These are phyloP conservation scores for Platorchestia sp. DNA, from an alignment of 1,140 invertebrate genomes.

Conservation along the genomic window DNA sequence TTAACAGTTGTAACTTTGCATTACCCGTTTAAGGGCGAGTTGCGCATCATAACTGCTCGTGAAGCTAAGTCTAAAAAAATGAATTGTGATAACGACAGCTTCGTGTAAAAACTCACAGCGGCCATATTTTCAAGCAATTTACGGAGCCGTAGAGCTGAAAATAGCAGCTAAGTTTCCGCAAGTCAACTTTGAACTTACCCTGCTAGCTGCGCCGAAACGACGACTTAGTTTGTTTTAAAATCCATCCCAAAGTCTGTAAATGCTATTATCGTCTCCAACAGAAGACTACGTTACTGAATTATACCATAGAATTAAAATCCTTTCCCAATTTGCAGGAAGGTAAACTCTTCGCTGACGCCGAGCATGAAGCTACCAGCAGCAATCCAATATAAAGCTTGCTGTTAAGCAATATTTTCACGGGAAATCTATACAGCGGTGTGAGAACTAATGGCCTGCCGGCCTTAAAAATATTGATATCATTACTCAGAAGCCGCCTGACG, in stretches of 20 bases:
- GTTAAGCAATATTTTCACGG: background rate
- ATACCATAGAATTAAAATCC: too few relatives aligned
- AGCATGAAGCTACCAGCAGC: background rate
- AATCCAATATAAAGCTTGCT: too few relatives aligned
- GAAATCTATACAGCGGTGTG: background rate
- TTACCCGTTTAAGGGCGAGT: background rate
- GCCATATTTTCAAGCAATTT: too few relatives aligned
- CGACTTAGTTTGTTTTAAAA: too few relatives aligned
- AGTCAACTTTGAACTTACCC: too few relatives aligned
- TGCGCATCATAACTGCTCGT: background rate
- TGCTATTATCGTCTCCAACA: background rate
- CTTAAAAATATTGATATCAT: background rate
- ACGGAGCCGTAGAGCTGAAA: too few relatives aligned
- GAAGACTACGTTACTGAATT: background rate
- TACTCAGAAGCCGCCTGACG: background rate
- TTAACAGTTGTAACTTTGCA: too few relatives aligned
- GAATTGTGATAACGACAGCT: background rate
- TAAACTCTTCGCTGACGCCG: too few relatives aligned
- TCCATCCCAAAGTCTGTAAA: background rate
- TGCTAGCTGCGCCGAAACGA: too few relatives aligned
- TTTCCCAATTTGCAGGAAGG: too few relatives aligned
- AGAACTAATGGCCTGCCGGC: background rate
- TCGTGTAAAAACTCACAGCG: background rate
- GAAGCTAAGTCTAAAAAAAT: background rate
- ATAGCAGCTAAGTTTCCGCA: too few relatives aligned